Evolutionary conservation across 2,113 vertebrate species (phyloP), one percentile per base, ranked within the genome.

Genomic region (Scomber scombrus): DNA sequence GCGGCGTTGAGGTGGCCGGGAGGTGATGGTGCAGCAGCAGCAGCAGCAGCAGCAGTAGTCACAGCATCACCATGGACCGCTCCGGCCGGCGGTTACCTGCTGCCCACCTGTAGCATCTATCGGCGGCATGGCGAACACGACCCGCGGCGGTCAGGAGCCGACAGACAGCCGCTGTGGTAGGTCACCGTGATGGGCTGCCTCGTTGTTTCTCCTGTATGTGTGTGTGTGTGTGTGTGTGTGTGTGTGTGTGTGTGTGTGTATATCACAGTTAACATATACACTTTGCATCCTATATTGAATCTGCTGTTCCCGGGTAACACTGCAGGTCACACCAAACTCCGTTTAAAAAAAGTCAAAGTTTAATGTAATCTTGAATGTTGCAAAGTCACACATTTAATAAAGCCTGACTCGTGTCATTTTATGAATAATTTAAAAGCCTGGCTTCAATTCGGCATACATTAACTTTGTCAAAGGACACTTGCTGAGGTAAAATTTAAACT

Each of bases 91-190:
- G 61, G 68, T 47, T 16, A 75, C 84, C 82, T 79, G 88, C 77
- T 80, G 40, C 76, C 81, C 88, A 93, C 91, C 93, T 93, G 93
- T 94, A 94, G 92, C 91, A 62, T 73, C 88, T 13, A 10, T 21
- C 75, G 57, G 77, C 80, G 16, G 21, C 67, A 94, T 94, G 93
- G 92, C 91, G 67, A 91, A 87, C 76, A 67, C 75, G 12, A 79
- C 60, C 61, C 83, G 14, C 78, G 90, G 85, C 15, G 19, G 56
- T 8, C 54, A 40, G 85, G 75, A 87, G 16, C 86, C 11, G 0
- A 68, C 57, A 34, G 80, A 71, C 51, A 57, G 50, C 69, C 82
- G 34, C 72, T 55, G 79, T 54, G 93, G 92, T 93, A 87, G 10
- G 90, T 82, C 8, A 15, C 40, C 4, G 1, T n/a, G 2, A 29